Base-by-base conservation (phyloP, 2,888 invertebrate species). In the Caradrina kadenii region DNA sequence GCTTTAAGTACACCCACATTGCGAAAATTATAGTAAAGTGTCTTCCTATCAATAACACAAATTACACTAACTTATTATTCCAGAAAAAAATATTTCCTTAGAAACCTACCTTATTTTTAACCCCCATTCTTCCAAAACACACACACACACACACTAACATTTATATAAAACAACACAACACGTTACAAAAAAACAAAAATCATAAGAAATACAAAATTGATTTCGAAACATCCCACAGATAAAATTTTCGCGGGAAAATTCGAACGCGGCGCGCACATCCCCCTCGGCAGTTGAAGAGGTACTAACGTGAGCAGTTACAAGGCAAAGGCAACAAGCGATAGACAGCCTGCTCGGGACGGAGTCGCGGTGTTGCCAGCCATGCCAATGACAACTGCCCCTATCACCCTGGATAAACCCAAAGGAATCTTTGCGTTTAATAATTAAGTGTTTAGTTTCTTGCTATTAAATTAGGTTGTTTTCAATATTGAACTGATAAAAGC, bases 181-280 rank as follows among this genome's bases (percentile, higher is more conserved):
- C 65, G 0, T 11, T 39, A 53, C 39, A 50, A 39, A 15, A 42
- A 52, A 21, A 35, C 48, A 26, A 31, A 13, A 26, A 61, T 17
- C 35, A 39, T 17, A 17, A 2, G 1, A 26, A 0, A 13, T n/a
- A 13, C 8, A 49, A 60, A 67, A 66, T 17, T 4, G 17, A 39
- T 49, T 71, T 72, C 79, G 75, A 72, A 53, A 63, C 19, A 39
- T 3, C 42, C 17, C 21, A 69, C 21, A 49, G n/a, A 58, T 11
- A 1, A 26, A 7, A 50, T 50, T 65, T 78, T 76, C 73, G 76
- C 76, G 76, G 62, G 73, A 60, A 78, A 73, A 52, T 52, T 21
- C 0, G 8, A 10, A 59, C 53, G 11, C 17, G 58, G 59, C n/a
- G 42, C 76, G 79, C n/a, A 42, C 62, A 60, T 42, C 67, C 63